Evolutionary conservation across 2,797 vertebrate species (phyloP).

Genomic region (Silurus lanzhouensis): DNA sequence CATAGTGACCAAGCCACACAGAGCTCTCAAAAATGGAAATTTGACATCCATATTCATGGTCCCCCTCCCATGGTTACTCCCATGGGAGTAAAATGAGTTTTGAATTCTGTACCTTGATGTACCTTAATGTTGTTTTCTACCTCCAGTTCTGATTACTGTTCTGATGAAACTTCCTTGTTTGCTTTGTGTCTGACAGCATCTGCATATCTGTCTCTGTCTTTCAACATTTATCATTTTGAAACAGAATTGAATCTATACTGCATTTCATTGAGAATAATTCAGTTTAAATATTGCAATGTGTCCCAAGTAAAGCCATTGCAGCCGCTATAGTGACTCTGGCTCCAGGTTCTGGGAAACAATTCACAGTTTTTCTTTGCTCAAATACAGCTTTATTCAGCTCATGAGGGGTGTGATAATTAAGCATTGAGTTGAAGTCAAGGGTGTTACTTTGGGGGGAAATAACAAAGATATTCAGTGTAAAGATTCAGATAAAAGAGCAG

Average conservation of each 20-base stretch:
- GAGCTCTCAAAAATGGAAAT: constrained; percentile 11
- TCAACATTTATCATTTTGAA: background rate
- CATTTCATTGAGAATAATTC: background rate
- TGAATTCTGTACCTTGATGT: background rate
- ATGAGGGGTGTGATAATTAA: constrained; percentile 3
- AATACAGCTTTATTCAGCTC: background rate
- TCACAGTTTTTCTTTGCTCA: background rate
- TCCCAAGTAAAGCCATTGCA: background rate
- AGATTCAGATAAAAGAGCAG: background rate
- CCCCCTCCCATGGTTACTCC: background rate
- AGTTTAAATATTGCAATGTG: background rate
- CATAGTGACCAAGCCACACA: constrained; percentile 1
- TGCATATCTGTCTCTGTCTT: background rate
- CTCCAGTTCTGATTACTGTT: constrained; percentile 16
- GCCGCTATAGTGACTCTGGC: background rate
- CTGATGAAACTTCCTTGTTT: constrained; percentile 2
- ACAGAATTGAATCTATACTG: background rate
- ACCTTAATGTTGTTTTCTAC: background rate
- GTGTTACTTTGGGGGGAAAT: background rate
- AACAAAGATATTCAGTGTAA: background rate
- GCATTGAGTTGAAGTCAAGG: constrained; percentile 11
- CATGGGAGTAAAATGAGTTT: background rate
- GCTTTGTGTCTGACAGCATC: background rate
- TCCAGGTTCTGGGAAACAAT: background rate
- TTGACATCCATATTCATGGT: constrained; percentile 17